A percentile compares a stretch with the other conserved stretches of the same genome.
Conservation (phyloP, 1,140 invertebrate species). For the Amphibalanus amphitrite region DNA sequence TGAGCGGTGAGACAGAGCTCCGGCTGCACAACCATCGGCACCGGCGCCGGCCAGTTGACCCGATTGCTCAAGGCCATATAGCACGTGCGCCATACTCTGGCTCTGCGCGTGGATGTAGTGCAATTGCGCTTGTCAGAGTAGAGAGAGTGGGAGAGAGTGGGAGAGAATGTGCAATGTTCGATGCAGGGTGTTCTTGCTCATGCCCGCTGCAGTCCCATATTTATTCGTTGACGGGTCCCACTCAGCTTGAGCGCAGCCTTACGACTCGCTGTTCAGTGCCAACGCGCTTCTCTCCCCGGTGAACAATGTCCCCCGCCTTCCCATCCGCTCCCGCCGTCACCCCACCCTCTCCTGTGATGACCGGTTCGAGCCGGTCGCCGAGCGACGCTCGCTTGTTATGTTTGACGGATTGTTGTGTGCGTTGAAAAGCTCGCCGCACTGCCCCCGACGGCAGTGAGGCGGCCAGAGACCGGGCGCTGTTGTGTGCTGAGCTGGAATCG, state of each 20-base stretch:
- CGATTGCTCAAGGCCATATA: not conserved
- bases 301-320: not conserved
- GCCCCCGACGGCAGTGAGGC: too few species aligned
- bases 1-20: not conserved
- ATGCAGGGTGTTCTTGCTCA: not conserved
- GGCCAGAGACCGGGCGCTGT: too few species aligned
- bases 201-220: not conserved
- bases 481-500: too few species aligned
- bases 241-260: constrained; percentile 1
- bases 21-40: not conserved
- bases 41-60: not conserved
- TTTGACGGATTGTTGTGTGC: too few species aligned
- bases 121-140: too few species aligned
- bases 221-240: not conserved
- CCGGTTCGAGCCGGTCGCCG: too few species aligned
- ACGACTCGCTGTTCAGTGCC: not conserved
- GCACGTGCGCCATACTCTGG: not conserved
- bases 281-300: not conserved
- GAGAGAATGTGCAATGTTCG: not conserved
- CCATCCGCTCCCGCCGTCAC: too few species aligned
- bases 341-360: too few species aligned
- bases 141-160: too few species aligned
- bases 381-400: too few species aligned
- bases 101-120: not conserved
- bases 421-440: too few species aligned